A percentile compares a stretch with the other conserved stretches of the same genome.
These are phyloP conservation scores for Leucosticte australis DNA, from an alignment of 2,113 vertebrate species.

Conservation along the genomic window DNA sequence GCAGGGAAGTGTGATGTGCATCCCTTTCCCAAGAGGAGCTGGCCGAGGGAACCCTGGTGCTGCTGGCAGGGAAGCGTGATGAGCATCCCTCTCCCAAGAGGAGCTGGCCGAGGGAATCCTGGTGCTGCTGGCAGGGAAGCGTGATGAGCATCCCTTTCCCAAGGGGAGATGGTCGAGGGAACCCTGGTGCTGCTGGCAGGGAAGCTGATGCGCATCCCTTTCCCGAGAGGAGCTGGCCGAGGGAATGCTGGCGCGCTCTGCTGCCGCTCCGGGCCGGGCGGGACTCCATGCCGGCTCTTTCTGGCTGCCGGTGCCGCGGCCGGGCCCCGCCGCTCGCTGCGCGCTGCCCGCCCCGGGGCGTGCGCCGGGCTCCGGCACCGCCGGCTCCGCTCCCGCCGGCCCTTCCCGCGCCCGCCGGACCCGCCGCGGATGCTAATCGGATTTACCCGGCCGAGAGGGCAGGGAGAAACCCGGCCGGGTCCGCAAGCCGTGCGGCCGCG, in stretches of 20 bases:
- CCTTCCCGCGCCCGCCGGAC: neutral
- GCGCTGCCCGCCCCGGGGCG: slow-evolving; percentile 6
- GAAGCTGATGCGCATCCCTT: too few species aligned
- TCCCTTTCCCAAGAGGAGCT: neutral
- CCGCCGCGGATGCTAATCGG: neutral
- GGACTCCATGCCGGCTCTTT: slow-evolving; percentile 51
- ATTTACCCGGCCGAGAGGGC: neutral
- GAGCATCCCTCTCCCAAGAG: too few species aligned
- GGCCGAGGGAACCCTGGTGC: too few species aligned
- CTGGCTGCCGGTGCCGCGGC: neutral
- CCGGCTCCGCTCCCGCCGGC: neutral
- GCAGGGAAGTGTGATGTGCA: too few species aligned
- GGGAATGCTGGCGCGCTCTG: neutral
- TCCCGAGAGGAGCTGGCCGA: too few species aligned
- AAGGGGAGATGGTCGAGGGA: too few species aligned
- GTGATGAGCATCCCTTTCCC: too few species aligned
- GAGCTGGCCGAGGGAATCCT: too few species aligned
- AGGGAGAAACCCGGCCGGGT: neutral
- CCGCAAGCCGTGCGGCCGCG: neutral
- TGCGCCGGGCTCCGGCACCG: neutral
- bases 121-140: too few species aligned
- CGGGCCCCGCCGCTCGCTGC: neutral
- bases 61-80: too few species aligned
- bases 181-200: neutral
- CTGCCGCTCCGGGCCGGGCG: slow-evolving; percentile 12